A percentile compares a stretch with the other conserved stretches of the same genome.
These are phyloP conservation scores for Zygaena filipendulae DNA, from an alignment of 2,888 invertebrate genomes.

Conservation along the genomic window DNA sequence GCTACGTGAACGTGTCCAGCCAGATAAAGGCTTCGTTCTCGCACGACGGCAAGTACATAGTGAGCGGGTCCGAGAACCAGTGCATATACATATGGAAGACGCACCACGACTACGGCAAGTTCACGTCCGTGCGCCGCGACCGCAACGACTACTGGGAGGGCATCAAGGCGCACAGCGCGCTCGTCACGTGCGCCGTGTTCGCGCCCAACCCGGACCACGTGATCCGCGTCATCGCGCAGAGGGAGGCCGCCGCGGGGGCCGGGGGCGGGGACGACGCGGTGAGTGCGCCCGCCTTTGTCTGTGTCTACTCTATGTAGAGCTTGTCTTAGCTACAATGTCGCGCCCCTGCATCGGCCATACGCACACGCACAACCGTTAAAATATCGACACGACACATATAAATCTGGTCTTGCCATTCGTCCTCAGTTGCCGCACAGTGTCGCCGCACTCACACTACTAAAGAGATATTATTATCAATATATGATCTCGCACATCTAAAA, in stretches of 20 bases:
- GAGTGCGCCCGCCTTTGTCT: no score
- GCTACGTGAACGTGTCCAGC: slow-evolving; percentile 91
- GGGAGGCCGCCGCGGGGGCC: slow-evolving; percentile 32
- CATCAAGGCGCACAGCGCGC: slow-evolving; percentile 86
- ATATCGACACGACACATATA: no score
- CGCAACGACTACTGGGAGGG: slow-evolving; percentile 98
- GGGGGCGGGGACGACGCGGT: slow-evolving; percentile 34
- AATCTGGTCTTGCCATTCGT: no score
- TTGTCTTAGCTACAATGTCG: no score
- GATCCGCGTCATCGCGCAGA: slow-evolving; percentile 76
- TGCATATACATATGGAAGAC: slow-evolving; percentile 99
- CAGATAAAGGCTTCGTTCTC: slow-evolving; percentile 98
- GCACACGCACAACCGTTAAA: no score
- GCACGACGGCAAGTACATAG: slow-evolving; percentile 96
- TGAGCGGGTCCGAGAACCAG: slow-evolving; percentile 97
- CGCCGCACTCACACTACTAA: no score
- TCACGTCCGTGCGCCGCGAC: slow-evolving; percentile 90
- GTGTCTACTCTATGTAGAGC: no score
- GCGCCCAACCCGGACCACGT: slow-evolving; percentile 96
- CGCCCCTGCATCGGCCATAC: no score
- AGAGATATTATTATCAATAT: no score
- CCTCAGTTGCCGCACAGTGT: no score
- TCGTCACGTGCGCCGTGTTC: slow-evolving; percentile 97
- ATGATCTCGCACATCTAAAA: no score
- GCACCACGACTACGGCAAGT: slow-evolving; percentile 94